These are phyloP conservation scores for Polypedilum vanderplanki DNA, from an alignment of 1,140 invertebrate genomes.

Conservation along the genomic window DNA sequence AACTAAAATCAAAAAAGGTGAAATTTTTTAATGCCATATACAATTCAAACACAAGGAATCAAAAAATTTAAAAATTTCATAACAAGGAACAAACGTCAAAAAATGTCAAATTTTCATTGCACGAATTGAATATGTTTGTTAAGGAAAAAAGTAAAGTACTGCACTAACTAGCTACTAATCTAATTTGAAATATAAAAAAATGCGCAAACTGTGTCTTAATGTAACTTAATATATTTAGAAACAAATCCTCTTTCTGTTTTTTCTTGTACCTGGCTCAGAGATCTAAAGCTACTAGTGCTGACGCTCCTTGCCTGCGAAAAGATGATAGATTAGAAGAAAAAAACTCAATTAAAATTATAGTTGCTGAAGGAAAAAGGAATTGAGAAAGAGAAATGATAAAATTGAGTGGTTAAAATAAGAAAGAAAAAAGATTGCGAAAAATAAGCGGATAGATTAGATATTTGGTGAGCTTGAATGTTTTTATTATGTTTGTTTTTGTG, in stretches of 20 bases:
- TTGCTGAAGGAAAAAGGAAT: slow-evolving; percentile 28
- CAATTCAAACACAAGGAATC: no score
- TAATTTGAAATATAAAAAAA: background rate
- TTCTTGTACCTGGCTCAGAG: slow-evolving; percentile 69
- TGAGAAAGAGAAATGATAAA: slow-evolving; percentile 35
- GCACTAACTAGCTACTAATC: background rate
- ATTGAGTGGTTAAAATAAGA: slow-evolving; percentile 36
- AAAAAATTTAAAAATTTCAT: no score
- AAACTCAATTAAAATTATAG: slow-evolving; percentile 42
- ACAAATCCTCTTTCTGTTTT: slow-evolving; percentile 32
- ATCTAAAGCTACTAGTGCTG: slow-evolving; percentile 80
- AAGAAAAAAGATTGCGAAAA: slow-evolving; percentile 31
- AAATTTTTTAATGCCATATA: no score
- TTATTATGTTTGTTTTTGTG: no score
- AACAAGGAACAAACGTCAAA: no score
- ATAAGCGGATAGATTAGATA: slow-evolving; percentile 21
- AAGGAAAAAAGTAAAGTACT: background rate
- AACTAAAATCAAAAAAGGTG: no score
- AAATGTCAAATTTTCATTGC: no score
- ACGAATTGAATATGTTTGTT: background rate
- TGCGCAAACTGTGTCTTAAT: slow-evolving; percentile 16
- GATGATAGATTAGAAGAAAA: slow-evolving; percentile 46
- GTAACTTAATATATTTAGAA: background rate
- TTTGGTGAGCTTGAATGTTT: no score
- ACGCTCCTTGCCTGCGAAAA: slow-evolving; percentile 71